Base-by-base conservation (phyloP, 2,888 invertebrate species). In the Brachycybe producta region DNA sequence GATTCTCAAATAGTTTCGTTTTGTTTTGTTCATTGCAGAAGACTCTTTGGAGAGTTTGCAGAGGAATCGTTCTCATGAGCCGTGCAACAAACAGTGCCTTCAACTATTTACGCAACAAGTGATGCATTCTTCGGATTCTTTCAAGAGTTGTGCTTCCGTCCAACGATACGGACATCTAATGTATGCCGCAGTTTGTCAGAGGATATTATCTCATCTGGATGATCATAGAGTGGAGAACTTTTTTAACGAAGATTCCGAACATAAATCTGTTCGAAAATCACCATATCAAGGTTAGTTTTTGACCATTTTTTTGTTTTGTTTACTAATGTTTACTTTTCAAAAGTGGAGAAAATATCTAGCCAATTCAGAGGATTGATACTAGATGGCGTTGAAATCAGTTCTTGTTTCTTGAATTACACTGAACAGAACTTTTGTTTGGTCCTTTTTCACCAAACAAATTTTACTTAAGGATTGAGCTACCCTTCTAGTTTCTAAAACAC, bases 131-230 rank as follows among this genome's bases (percentile, higher is more conserved):
- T 1, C 23, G 11, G 45, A 51, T 21, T 32, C 34, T 17, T 21
- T 43, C 5, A 51, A 49, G 13, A 21, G 50, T 4, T 57, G 57
- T 34, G 45, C 44, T 19, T 35, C 45, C 30, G 46, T 57, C n/a
- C 44, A 49, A 17, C 51, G 54, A 30, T 57, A 54, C 48, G 38
- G 56, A 13, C 56, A 56, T 23, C 23, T 57, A 13, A 57, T 57
- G 57, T 56, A 55, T 50, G 56, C 54, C 8, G 41, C 54, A n/a
- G 54, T 54, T 13, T 57, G 57, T 34, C 56, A 57, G 30, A 52
- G 54, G 43, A 46, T 57, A 23, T 47, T 57, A 19, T 57, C 57
- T 19, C 32, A 57, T 47, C 46, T 57, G 46, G 53, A 46, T 27
- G 56, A 57, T 21, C 56, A 57, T 39, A 51, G 45, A 38, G 38